Base-by-base conservation (phyloP, 2,113 vertebrate species). In the Vombatus ursinus region DNA sequence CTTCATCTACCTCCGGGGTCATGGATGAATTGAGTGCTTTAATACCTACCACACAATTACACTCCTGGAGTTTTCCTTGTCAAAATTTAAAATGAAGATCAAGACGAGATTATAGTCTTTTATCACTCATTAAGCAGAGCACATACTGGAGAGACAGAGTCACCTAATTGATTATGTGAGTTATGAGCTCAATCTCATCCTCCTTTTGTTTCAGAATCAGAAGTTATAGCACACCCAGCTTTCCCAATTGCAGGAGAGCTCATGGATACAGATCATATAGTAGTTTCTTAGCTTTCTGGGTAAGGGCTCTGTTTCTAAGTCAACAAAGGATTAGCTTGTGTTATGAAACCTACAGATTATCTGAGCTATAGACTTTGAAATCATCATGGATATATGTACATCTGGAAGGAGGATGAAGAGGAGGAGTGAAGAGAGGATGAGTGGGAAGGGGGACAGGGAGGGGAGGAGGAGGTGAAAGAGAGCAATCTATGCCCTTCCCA, bases 91-190 rank as follows among this genome's bases (percentile, higher is more conserved):
- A 68, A 51, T 0, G 16, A 90, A 52, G 31, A 3, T n/a, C 12
- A 48, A 22, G n/a, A 48, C 22, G 24, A 11, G 2, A 7, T 22
- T 0, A 3, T 3, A 0, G 0, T 16, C 8, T 49, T 25, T 84
- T 2, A 44, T 48, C 50, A 22, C 28, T 50, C 24, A 49, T 50
- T 31, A 8, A 90, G 51, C 51, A 8, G 3, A 44, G 50, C 52
- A 47, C 23, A 12, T 2, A 22, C 25, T 48, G 3, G 4, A 52
- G 52, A 50, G 51, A 24, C 61, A 3, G 50, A 37, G 53, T 44
- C 52, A 6, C 44, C n/a, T 23, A 3, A 48, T 2, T 50, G 16
- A 2, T 31, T 6, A 0, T 0, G 0, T 0, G 12, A 11, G 26
- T 90, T 23, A 10, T 0, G 1, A 22, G 31, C 3, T 8, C 50